phyloP scores from a whole-genome alignment of 2,797 vertebrate genomes.

The Galaxias olidus region DNA sequence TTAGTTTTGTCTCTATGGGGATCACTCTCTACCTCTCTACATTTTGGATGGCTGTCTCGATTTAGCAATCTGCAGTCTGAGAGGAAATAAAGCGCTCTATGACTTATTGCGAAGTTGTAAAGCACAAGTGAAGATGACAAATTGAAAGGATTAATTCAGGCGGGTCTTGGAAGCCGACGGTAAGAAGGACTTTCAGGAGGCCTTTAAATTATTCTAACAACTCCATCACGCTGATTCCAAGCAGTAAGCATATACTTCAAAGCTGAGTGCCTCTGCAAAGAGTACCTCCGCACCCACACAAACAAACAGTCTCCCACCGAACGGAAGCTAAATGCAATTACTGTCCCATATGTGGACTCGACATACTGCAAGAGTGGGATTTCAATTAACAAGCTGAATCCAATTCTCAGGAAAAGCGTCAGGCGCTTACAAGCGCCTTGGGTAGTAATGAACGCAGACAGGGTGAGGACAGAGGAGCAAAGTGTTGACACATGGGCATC shows the following conservation, averaged over 20 bases:
- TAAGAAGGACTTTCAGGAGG: conserved; percentile 46
- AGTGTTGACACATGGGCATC: too few species aligned
- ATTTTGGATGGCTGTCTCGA: conserved; percentile 48
- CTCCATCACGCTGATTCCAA: conserved; percentile 61
- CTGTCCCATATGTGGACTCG: conserved; percentile 41
- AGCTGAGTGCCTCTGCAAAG: conserved; percentile 53
- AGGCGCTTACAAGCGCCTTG: conserved; percentile 20
- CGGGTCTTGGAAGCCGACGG: conserved; percentile 48
- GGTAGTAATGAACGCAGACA: conserved; percentile 39
- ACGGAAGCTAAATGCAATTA: conserved; percentile 45
- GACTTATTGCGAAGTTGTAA: conserved; percentile 60
- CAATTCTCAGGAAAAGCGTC: conserved; percentile 35
- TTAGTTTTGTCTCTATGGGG: conserved; percentile 21
- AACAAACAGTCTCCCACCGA: conserved; percentile 3
- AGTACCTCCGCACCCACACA: background rate
- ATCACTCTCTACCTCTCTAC: conserved; percentile 19
- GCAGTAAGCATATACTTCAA: conserved; percentile 51
- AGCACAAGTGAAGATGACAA: conserved; percentile 64
- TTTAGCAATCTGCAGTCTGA: conserved; percentile 44
- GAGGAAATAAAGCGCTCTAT: conserved; percentile 52
- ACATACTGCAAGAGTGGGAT: conserved; percentile 33
- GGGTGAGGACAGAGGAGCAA: conserved; percentile 13
- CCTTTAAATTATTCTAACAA: conserved; percentile 74
- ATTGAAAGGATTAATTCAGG: conserved; percentile 73
- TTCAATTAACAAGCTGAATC: conserved; percentile 58